Percentiles rank a stretch among this genome's conserved stretches.
phyloP scores from a whole-genome alignment of 2,113 vertebrate genomes.

The rat (Rattus norvegicus) region GRCr8 NC_086035.1:50628001-50628500 shows the following conservation, averaged over 20 bases:
- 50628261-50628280: neutral
- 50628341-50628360: neutral
- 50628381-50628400: neutral
- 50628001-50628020: neutral
- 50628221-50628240: neutral
- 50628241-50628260: neutral
- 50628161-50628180: neutral
- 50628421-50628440: neutral
- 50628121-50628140: neutral
- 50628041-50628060: neutral
- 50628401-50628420: neutral
- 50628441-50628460: neutral
- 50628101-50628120: slow-evolving; percentile 48
- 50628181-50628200: neutral
- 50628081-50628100: slow-evolving; percentile 41
- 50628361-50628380: neutral
- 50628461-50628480: neutral
- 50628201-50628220: neutral
- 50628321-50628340: neutral
- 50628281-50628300: neutral
- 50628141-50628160: neutral
- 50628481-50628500: neutral
- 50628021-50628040: neutral
- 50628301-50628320: neutral
- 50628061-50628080: slow-evolving; percentile 38